Base-by-base conservation (phyloP, 92 coral and sea anemone species). In the Epizoanthus illoricatus region DNA sequence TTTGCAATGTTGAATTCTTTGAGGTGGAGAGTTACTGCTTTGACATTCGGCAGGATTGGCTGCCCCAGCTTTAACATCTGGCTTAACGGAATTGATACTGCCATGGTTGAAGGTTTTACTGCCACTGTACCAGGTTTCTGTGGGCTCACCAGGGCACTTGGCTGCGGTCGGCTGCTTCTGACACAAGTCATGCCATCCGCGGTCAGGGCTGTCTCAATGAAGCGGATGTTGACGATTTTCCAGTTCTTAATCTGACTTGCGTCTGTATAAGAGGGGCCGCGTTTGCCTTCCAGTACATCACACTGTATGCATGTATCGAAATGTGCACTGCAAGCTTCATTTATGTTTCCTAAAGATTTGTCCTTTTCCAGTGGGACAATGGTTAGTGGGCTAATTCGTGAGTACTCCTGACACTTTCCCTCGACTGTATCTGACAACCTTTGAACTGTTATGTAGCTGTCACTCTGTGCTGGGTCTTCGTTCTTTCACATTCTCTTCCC, bases 371-470 rank as follows among this genome's bases (percentile, higher is more conserved):
- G 17, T 11, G 90, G 90, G 52, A 86, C 85, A 28, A 62, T 36
- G 5, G 85, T 86, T 69, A 86, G 39, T 1, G 89, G 70, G 11
- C 89, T 85, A 45, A 91, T 91, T 52, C 91, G 55, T 45, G 86
- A 59, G 56, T 91, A 91, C 23, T 87, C 88, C 55, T 88, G 88
- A 61, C 85, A 91, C 21, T 78, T 83, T 54, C 94, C 92, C 65
- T 88, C 94, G 21, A 85, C 94, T 65, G 57, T 81, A 21, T 87
- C 83, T 3, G 91, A 87, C 43, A 91, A 80, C 65, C 90, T 84
- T 73, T 91, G 89, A 18, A 88, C 94, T 18, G 91, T 88, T 5
- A 90, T 81, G 75, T 9, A 52, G 49, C 83, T 19, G 65, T 72
- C 24, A 15, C 41, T 17, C 66, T 66, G 18, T 7, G 63, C 66